Evolutionary conservation across 2,797 vertebrate species (phyloP), one percentile per base, ranked within the genome.

Genomic region (Rhinella marina): DNA sequence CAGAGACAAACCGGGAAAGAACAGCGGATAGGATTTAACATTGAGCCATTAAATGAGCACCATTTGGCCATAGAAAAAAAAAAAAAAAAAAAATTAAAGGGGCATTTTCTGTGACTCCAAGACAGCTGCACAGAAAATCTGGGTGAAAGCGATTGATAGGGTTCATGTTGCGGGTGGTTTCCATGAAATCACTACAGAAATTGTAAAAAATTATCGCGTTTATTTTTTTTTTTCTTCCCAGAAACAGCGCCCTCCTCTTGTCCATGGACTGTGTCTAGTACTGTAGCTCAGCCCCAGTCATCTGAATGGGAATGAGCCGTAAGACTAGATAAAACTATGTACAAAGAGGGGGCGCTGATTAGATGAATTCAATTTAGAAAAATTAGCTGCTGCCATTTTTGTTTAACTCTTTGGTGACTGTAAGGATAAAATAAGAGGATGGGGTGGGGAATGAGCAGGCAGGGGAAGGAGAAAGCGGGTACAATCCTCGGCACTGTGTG

Each of bases 401-500:
- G 41, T 41, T 41, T 41, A 41, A 41, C 41, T 41, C 41, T 41
- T 41, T 41, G 41, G 41, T 41, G 41, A 41, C 41, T 41, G 41
- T 41, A 41, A 41, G 41, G 41, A 41, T 41, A 41, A 41, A 41
- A 41, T 41, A 0, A 41, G 41, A 16, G 54, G 59, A 25, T 21
- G 8, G 29, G n/a, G 21, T 14, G 59, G 73, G 7, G 84, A 64
- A 59, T 57, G n/a, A 64, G 41, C 41, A 56, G 59, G 54, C 68
- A 57, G 19, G 48, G 72, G n/a, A 25, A 52, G 59, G 78, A 61
- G 50, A 16, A 52, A 17, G 23, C 23, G n/a, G 81, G 59, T 78
- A 84, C 86, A 87, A 87, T 87, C 73, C 61, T 10, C 61, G 2
- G 62, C 86, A 77, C 72, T 87, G 70, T 87, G 70, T 17, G 16